Evolutionary conservation across 2,888 invertebrate genomes (phyloP).

Genomic region (Trissolcus japonicus): DNA sequence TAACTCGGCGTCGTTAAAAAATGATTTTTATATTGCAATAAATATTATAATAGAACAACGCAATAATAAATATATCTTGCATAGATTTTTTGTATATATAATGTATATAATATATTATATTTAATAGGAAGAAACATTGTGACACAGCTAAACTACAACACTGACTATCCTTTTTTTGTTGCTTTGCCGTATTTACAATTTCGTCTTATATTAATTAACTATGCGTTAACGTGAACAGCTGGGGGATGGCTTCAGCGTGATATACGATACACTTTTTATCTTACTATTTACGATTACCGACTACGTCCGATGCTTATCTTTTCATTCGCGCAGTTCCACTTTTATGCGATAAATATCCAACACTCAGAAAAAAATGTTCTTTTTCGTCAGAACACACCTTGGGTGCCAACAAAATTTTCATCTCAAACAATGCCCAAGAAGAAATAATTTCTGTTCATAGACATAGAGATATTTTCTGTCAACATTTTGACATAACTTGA

Average conservation of each 20-base stretch:
- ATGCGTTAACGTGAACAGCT: constrained; percentile 66
- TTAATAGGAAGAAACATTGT: constrained; percentile 74
- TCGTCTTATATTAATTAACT: constrained; percentile 62
- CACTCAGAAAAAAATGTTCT: no score
- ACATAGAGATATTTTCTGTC: no score
- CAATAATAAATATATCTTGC: constrained; percentile 74
- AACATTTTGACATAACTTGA: no score
- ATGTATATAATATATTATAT: constrained; percentile 66
- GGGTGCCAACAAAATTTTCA: no score
- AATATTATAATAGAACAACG: constrained; percentile 76
- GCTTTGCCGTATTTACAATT: constrained; percentile 68
- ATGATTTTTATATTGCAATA: constrained; percentile 71
- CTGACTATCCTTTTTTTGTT: constrained; percentile 62
- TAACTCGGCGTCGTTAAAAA: constrained; percentile 63
- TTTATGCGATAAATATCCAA: not conserved
- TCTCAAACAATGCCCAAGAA: no score
- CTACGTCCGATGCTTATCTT: not conserved
- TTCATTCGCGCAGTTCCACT: not conserved
- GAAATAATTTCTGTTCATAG: no score
- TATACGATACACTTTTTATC: constrained; percentile 39
- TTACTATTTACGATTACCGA: constrained; percentile 2
- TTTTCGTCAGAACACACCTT: no score
- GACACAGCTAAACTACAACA: constrained; percentile 74
- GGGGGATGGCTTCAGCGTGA: constrained; percentile 32
- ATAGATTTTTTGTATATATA: constrained; percentile 62